Evolutionary conservation across 2,113 vertebrate species (phyloP), one percentile per base, ranked within the genome.

Genomic region (Zonotrichia leucophrys): DNA sequence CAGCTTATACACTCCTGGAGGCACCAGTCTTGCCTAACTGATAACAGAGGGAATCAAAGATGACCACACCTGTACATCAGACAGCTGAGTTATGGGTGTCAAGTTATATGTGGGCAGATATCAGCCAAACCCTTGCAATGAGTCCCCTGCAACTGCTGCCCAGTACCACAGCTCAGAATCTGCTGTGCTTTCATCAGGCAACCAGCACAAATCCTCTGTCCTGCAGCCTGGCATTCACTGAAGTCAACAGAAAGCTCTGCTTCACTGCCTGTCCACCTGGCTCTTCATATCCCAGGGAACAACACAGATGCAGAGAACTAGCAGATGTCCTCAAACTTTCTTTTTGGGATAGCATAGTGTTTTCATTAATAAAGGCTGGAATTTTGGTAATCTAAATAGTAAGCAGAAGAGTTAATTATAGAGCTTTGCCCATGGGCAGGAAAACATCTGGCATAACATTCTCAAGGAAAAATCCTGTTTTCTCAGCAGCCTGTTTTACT

Each of bases 281-380:
- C 59, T 53, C 55, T 59, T 81, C 42, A 33, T 23, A 55, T 59
- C 15, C 59, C 47, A 66, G 30, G 33, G 50, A 79, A 77, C 9
- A 53, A 58, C 55, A 90, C 33, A 94, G 63, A 67, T 86, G 79
- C 49, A 88, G 35, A 90, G 68, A 75, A 82, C 73, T 72, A 75
- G 83, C 52, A 78, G 79, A 64, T 12, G 66, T 73, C 37, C 60
- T 87, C 56, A 53, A 92, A 75, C 12, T 67, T 93, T 78, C n/a
- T 75, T 92, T 59, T 76, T 59, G 66, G 56, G 41, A 42, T 35
- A 46, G 35, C 9, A 16, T 9, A 39, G 39, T 90, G 80, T 81
- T 96, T 95, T 92, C 76, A 92, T 83, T 90, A 93, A 80, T 92
- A 94, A 95, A 83, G 85, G 58, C 0, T 75, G 79, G 69, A 93